Base-by-base conservation (phyloP, 2,113 vertebrate species). In the Motacilla alba region DNA sequence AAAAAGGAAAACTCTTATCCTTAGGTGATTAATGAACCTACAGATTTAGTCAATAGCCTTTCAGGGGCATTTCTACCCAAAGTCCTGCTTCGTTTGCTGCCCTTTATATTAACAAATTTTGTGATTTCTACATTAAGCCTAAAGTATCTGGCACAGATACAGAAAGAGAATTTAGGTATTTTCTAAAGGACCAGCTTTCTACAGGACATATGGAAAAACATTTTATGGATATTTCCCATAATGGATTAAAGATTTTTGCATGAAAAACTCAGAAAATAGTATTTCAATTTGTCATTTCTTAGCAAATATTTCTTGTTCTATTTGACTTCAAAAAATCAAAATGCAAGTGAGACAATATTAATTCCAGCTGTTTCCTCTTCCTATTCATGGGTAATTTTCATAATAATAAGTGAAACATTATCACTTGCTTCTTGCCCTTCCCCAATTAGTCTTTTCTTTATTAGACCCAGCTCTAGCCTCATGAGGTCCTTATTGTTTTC, bases 1-100 rank as follows among this genome's bases (percentile, higher is more conserved):
- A 74, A 46, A 85, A 87, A 66, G 58, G 8, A 66, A 55, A 85
- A 28, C 62, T 96, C 85, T 86, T 89, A 55, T 82, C 87, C 89
- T 80, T 87, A 53, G 75, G 92, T 97, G 97, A 98, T 98, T 98
- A 98, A 98, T 97, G 96, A 95, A 97, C 93, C 95, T 97, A 87
- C 95, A 97, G 96, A 94, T 97, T 83, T 9, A 97, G 94, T 92
- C 97, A 97, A 58, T 56, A 83, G n/a, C 27, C 41, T 94, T 86
- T 41, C 41, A 62, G 16, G 24, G 13, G 21, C 33, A 31, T 84
- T 79, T 75, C 70, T 49, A 30, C 41, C 7, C 2, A 20, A 69
- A 83, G 75, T 30, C 37, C 33, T 75, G 41, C 77, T 90, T 77
- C 35, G 63, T 84, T 91, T 82, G 15, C 52, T 82, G 84, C 44